Conservation (phyloP, 2,797 vertebrate genomes). For the Petrocephalus schoutedeni region DNA sequence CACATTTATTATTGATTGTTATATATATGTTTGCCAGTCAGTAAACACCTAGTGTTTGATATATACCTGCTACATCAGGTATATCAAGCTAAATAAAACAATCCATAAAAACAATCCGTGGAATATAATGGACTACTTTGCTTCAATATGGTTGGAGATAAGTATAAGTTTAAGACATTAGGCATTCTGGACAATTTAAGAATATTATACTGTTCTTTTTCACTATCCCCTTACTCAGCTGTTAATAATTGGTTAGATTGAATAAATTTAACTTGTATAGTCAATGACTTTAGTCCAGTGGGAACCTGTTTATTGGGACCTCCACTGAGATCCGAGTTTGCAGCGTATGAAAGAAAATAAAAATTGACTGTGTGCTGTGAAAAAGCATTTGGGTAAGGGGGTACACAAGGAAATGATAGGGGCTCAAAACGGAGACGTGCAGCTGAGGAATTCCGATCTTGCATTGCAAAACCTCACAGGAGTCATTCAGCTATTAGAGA, state of each 20-base stretch:
- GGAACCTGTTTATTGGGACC: not conserved
- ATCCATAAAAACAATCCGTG: not conserved
- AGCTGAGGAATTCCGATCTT: not conserved
- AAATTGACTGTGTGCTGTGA: not conserved
- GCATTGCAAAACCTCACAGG: not conserved
- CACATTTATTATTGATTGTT: not conserved
- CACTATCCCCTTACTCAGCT: not conserved
- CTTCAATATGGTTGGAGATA: not conserved
- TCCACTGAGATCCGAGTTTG: not conserved
- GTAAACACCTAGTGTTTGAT: not conserved
- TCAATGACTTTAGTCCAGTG: not conserved
- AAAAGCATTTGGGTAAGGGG: not conserved
- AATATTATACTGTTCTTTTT: not conserved
- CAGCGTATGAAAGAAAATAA: not conserved
- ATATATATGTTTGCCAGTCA: not conserved
- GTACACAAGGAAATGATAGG: not conserved
- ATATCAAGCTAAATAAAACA: not conserved
- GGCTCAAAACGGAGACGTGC: not conserved
- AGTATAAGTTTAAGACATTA: not conserved
- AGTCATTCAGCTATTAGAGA: constrained; percentile 3
- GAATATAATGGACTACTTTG: not conserved
- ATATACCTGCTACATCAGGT: not conserved
- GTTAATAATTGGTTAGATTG: not conserved
- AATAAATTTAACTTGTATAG: not conserved
- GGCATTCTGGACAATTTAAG: not conserved